Evolutionary conservation across 2,113 vertebrate species (phyloP), one percentile per base, ranked within the genome.

Genomic region (Laticauda colubrina): DNA sequence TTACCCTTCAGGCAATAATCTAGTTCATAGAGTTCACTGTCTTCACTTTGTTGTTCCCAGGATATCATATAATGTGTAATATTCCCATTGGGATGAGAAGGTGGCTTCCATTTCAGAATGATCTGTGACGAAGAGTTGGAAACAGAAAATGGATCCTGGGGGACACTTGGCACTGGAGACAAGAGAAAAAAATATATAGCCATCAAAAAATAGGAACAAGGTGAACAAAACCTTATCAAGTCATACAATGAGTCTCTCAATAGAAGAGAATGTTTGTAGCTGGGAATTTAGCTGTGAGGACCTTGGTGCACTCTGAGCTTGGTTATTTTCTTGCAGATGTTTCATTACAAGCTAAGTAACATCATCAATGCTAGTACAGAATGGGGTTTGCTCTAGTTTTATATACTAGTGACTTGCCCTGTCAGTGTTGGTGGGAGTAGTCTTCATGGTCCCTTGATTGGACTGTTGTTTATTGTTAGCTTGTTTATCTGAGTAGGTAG

Each of bases 101-200:
- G 99, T 0, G 98, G 98, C 86, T 99, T 99, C 99, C 99, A 99
- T 96, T 99, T 99, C 93, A 99, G 94, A 89, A 98, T 98, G 94
- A 99, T 99, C 97, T 99, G 98, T 53, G 99, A 99, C 0, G 99
- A 99, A 5, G 99, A 99, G 96, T 99, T 99, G 89, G 99, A 99
- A 43, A 98, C 98, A 0, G 99, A 99, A 54, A 98, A 98, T 0
- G 99, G 98, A 94, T 99, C 99, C 87, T 99, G 96, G 0, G 99
- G 99, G 34, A 98, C 98, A 0, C 99, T 99, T 0, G 99, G 99
- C 90, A 98, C 99, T 99, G 98, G 0, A 1, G 39, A 53, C 48
- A 51, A 43, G 88, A 45, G 94, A 81, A 86, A 14, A 20, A 39
- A 75, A 2, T 26, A 21, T 23, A 56, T 29, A 20, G 48, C 11